Base-by-base conservation (phyloP, 1,140 invertebrate genomes). In the Bombus affinis region DNA sequence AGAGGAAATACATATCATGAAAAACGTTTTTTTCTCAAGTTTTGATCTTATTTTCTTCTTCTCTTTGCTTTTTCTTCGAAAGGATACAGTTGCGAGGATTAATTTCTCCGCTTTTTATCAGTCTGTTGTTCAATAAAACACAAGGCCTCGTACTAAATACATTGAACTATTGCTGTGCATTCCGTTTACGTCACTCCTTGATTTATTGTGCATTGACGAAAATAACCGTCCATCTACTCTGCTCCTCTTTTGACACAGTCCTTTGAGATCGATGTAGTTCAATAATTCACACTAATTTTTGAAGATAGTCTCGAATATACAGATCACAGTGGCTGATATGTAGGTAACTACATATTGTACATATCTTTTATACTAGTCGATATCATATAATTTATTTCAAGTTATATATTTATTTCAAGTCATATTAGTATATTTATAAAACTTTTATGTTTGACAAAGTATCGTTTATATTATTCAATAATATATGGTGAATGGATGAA, bases 181-280 rank as follows among this genome's bases (percentile, higher is more conserved):
- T 78, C 37, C 37, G 59, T 65, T 78, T 78, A 65, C 75, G 75
- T 78, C 75, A 78, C 75, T 25, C 75, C 25, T 59, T 78, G 75
- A 78, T 78, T 78, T 78, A 78, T 66, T 37, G 75, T 78, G 32
- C 35, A 65, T 42, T 66, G 75, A 65, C 75, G 75, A 78, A 78
- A 78, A 78, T 78, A 78, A 59, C 75, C 28, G 18, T 32, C 35
- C 75, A 78, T 59, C 75, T 66, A 42, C 57, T 22, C 39, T 15
- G 37, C 15, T 42, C 25, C 25, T 78, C 57, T 78, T 78, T 42
- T 78, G 57, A 78, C 75, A 65, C 42, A 65, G 28, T 78, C 37
- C 75, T 65, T 59, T 66, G 39, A 65, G 65, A 62, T 78, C 39
- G 75, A 66, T 35, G 57, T 39, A 65, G 37, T 25, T 62, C 59